A percentile compares a stretch with the other conserved stretches of the same genome.
Evolutionary conservation across 2,113 vertebrate genomes (phyloP).

Genomic region (Trichechus manatus): DNA sequence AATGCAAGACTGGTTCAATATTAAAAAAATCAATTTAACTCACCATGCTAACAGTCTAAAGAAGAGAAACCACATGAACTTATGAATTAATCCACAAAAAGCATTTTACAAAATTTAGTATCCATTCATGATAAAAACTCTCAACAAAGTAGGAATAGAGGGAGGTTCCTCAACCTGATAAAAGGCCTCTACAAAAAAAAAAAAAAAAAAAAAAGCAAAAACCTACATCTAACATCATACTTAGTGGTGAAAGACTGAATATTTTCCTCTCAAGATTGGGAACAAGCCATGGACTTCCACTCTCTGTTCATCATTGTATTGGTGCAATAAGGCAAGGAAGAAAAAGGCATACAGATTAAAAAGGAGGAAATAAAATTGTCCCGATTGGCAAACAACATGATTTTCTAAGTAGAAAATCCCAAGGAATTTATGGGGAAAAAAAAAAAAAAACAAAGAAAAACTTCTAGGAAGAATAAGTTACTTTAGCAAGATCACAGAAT

Average conservation of each 20-base stretch:
- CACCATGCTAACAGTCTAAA: background rate
- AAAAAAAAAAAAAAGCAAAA: background rate
- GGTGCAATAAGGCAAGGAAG: no score
- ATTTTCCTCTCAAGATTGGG: no score
- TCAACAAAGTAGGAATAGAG: background rate
- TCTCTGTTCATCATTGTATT: no score
- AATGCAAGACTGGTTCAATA: constrained; percentile 12
- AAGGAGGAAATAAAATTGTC: background rate
- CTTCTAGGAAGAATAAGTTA: background rate
- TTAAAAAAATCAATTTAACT: background rate
- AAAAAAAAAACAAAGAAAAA: no score
- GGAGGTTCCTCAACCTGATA: background rate
- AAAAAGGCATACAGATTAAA: no score
- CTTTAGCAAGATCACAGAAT: background rate
- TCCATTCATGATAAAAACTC: background rate
- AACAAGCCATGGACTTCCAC: no score
- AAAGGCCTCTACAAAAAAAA: background rate
- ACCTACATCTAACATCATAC: no score
- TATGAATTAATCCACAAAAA: background rate
- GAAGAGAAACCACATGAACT: background rate
- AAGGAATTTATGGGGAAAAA: background rate
- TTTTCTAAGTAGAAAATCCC: constrained; percentile 8
- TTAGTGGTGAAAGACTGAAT: no score
- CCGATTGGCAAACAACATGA: background rate
- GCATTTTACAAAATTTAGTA: background rate